Conservation (phyloP, 1,140 invertebrate species). For the Papilio glaucus region DNA sequence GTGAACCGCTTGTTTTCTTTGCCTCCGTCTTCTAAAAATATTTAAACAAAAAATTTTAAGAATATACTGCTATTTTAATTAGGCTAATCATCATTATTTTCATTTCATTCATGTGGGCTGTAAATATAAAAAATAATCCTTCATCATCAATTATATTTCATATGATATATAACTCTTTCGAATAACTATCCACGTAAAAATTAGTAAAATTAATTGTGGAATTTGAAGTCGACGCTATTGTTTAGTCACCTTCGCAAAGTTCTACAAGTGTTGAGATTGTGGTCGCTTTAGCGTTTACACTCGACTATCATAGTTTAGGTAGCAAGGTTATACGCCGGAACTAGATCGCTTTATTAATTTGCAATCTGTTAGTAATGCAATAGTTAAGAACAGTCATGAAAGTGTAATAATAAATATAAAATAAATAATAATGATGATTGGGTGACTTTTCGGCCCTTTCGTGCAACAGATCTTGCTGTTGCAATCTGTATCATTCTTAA, state of each 20-base stretch:
- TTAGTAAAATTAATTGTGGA: neutral
- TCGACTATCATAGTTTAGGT: neutral
- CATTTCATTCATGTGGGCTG: neutral
- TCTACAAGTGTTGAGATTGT: neutral
- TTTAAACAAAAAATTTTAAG: too few species aligned
- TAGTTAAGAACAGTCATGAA: too few species aligned
- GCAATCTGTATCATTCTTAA: too few species aligned
- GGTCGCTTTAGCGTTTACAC: neutral
- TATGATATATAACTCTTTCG: neutral
- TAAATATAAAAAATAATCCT: conserved; percentile 37
- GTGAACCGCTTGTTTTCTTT: too few species aligned
- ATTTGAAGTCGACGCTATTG: conserved; percentile 1
- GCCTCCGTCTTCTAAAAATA: too few species aligned
- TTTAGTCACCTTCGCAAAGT: neutral
- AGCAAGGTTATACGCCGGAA: neutral
- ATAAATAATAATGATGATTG: too few species aligned
- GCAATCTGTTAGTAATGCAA: neutral
- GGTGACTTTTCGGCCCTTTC: too few species aligned
- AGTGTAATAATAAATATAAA: too few species aligned
- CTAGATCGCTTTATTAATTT: neutral
- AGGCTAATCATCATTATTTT: too few species aligned
- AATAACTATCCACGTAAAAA: neutral
- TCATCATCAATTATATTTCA: neutral
- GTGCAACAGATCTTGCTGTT: too few species aligned
- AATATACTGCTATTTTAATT: too few species aligned